Evolutionary conservation across 2,797 vertebrate genomes (phyloP).

Genomic region (Gobionotothen gibberifrons): DNA sequence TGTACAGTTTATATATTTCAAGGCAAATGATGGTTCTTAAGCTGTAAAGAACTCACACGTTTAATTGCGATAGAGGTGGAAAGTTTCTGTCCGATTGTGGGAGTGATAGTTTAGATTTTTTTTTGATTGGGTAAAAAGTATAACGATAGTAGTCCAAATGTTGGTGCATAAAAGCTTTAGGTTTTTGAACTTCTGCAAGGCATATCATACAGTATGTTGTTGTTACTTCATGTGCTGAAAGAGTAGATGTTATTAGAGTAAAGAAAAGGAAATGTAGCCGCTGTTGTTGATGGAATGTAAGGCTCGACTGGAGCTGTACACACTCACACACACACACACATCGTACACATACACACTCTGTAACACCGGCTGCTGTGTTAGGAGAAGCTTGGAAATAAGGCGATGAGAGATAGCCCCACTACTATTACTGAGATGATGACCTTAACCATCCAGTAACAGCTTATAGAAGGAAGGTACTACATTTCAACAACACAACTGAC

Average conservation of each 20-base stretch:
- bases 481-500: background rate
- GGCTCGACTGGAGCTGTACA: slow-evolving; percentile 57
- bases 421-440: slow-evolving; percentile 7
- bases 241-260: background rate
- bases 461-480: background rate
- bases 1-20: background rate
- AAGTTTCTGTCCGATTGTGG: background rate
- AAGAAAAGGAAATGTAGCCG: background rate
- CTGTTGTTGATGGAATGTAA: slow-evolving; percentile 55
- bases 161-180: background rate
- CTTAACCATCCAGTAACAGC: background rate
- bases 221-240: background rate
- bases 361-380: slow-evolving; percentile 24
- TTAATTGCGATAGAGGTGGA: background rate
- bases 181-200: background rate
- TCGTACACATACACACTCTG: slow-evolving; percentile 5
- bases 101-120: no score
- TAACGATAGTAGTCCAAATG: background rate
- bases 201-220: background rate
- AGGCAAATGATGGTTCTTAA: background rate
- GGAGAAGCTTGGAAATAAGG: slow-evolving; percentile 18
- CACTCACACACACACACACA: background rate
- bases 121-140: no score
- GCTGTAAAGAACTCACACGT: background rate
- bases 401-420: slow-evolving; percentile 2